phyloP scores from a whole-genome alignment of 2,888 invertebrate species.

The Imbricaverruca yamaguchii region DNA sequence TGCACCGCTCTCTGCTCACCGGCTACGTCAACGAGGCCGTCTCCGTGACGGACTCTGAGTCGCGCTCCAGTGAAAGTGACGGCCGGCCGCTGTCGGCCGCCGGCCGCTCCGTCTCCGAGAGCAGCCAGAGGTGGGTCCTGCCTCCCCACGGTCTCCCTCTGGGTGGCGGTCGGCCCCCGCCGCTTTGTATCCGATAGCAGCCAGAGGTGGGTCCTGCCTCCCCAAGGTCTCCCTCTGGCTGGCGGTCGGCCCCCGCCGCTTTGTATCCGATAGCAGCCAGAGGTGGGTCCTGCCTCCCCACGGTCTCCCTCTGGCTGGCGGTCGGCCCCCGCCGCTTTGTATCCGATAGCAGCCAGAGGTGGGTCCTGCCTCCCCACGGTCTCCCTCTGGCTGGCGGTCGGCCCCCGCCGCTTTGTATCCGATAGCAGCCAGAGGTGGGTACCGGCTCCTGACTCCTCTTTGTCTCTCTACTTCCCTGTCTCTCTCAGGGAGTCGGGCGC shows the following conservation, averaged over 20 bases:
- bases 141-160: too few species aligned
- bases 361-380: neutral
- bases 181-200: neutral
- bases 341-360: neutral
- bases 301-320: too few species aligned
- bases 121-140: too few species aligned
- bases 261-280: neutral
- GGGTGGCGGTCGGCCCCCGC: too few species aligned
- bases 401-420: constrained; percentile 1
- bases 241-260: constrained; percentile 1
- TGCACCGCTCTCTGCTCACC: constrained; percentile 26
- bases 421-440: too few species aligned
- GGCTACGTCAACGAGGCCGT: constrained; percentile 31
- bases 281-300: too few species aligned
- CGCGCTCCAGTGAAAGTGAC: neutral
- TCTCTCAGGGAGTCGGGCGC: too few species aligned
- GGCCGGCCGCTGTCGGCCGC: neutral
- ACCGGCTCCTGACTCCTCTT: too few species aligned
- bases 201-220: neutral
- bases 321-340: too few species aligned
- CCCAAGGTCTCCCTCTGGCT: neutral
- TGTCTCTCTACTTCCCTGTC: too few species aligned
- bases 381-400: neutral
- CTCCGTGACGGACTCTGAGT: constrained; percentile 22
- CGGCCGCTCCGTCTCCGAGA: neutral